Evolutionary conservation across 2,888 invertebrate species (phyloP).

Genomic region (Philaethria dido): DNA sequence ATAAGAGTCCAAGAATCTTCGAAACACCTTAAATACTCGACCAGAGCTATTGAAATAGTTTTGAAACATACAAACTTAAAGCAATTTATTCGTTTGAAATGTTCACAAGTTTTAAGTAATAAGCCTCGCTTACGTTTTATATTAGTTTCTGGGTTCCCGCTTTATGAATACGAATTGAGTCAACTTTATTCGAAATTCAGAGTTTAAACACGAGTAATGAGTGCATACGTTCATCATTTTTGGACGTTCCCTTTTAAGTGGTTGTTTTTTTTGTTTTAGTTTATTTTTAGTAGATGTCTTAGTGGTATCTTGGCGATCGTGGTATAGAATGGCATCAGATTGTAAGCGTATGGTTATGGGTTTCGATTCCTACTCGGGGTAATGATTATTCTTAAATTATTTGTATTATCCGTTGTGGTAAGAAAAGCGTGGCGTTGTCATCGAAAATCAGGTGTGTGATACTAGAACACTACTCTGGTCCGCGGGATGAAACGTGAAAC

Average conservation of each 20-base stretch:
- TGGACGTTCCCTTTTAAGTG: constrained; percentile 15
- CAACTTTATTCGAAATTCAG: constrained; percentile 50
- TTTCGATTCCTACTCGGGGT: no score
- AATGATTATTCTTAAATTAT: no score
- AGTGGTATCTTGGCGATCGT: not conserved
- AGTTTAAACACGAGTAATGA: constrained; percentile 37
- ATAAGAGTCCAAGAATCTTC: constrained; percentile 26
- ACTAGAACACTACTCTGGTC: no score
- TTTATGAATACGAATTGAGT: constrained; percentile 54
- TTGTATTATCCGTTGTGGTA: no score
- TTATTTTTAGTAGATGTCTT: not conserved
- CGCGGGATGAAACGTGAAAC: no score
- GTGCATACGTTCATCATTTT: constrained; percentile 28
- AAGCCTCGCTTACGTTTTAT: constrained; percentile 55
- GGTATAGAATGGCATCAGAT: no score
- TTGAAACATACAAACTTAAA: constrained; percentile 44
- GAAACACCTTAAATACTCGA: constrained; percentile 26
- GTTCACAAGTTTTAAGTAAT: constrained; percentile 52
- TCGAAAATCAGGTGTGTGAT: no score
- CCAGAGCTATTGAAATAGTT: constrained; percentile 40
- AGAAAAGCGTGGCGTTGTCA: no score
- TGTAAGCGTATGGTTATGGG: no score
- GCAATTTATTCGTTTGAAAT: constrained; percentile 53
- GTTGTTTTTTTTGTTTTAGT: not conserved
- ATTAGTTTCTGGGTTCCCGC: constrained; percentile 53